These are phyloP conservation scores for Fulmarus glacialis DNA, from an alignment of 2,113 vertebrate genomes.

Conservation along the genomic window DNA sequence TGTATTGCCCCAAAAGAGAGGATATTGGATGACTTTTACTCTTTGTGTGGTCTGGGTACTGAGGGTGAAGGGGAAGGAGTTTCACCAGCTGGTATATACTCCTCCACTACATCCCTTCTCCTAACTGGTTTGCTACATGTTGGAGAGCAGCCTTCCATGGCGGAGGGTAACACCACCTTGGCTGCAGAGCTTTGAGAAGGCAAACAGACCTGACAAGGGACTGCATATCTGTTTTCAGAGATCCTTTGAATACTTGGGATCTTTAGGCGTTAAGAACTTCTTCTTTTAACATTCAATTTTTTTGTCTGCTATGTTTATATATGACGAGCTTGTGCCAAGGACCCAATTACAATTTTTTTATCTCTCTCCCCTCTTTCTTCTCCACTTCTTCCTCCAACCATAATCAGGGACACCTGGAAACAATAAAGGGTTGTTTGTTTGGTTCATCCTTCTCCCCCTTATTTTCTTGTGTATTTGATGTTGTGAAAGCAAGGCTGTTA, in stretches of 20 bases:
- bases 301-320: constrained; percentile 41
- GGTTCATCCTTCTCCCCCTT: not conserved
- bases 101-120: not conserved
- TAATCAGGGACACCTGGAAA: constrained; percentile 65
- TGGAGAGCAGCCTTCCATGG: not conserved
- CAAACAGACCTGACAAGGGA: not conserved
- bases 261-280: not conserved
- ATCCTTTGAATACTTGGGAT: not conserved
- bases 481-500: constrained; percentile 59
- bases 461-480: constrained; percentile 62
- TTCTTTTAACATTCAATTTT: not conserved
- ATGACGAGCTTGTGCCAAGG: constrained; percentile 7
- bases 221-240: not conserved
- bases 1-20: not conserved
- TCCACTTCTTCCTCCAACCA: not conserved
- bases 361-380: constrained; percentile 2
- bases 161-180: not conserved
- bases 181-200: not conserved
- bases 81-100: not conserved
- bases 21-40: not conserved
- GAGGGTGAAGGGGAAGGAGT: not conserved
- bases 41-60: not conserved
- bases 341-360: constrained; percentile 9
- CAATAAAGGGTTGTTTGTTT: constrained; percentile 35
- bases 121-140: not conserved